phyloP scores from a whole-genome alignment of 2,888 invertebrate species.

The Leptothorax acervorum region DNA sequence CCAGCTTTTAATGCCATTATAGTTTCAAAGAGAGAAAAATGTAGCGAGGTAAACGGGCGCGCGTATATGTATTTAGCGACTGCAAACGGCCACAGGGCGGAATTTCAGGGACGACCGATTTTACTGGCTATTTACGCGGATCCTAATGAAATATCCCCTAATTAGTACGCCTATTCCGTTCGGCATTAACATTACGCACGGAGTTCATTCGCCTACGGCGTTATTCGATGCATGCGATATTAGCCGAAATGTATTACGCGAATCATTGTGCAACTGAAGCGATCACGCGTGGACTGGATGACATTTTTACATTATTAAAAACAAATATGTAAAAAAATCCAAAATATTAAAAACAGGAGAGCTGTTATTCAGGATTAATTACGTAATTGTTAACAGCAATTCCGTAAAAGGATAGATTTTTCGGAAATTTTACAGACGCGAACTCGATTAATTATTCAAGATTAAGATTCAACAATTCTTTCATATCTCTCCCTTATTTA shows the following conservation, averaged over 20 bases:
- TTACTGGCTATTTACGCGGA: conserved; percentile 47
- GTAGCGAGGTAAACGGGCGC: neutral
- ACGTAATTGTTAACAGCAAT: too few species aligned
- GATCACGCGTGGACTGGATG: neutral
- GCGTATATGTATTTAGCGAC: conserved; percentile 2
- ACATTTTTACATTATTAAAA: neutral
- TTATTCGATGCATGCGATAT: conserved; percentile 36
- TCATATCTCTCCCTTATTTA: neutral
- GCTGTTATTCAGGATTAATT: neutral
- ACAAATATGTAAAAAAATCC: neutral
- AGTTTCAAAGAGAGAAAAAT: conserved; percentile 32
- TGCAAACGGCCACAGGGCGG: conserved; percentile 19
- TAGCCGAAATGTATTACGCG: conserved; percentile 43
- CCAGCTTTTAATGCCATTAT: conserved; percentile 16
- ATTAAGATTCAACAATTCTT: neutral
- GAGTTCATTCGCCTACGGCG: conserved; percentile 36
- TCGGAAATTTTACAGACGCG: neutral
- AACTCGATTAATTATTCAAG: neutral
- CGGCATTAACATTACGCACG: conserved; percentile 45
- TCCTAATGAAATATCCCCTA: conserved; percentile 49
- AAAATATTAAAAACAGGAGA: neutral
- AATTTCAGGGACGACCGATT: conserved; percentile 50
- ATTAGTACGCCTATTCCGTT: conserved; percentile 48
- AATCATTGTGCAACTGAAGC: conserved; percentile 30
- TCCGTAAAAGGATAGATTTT: neutral